phyloP scores from a whole-genome alignment of 2,888 invertebrate genomes.

The Listrodromus nycthemerus region DNA sequence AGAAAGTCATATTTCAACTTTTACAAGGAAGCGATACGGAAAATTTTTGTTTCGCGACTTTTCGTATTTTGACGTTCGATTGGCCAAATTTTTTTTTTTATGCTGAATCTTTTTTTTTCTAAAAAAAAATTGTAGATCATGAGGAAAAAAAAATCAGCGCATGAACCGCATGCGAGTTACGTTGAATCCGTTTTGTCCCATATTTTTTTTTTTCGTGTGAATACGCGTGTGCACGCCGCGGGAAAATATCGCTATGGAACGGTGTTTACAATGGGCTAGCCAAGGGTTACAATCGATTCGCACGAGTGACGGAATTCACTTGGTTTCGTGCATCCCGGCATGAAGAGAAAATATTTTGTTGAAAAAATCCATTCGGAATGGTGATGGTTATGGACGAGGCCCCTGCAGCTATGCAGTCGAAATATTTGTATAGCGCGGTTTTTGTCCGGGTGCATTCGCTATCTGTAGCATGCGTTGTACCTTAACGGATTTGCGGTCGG shows the following conservation, averaged over 20 bases:
- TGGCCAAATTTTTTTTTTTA: no score
- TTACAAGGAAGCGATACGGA: no score
- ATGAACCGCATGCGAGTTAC: not conserved
- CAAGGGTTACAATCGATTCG: not conserved
- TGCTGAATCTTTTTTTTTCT: no score
- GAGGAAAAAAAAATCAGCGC: not conserved
- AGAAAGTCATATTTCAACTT: no score
- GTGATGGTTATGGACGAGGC: constrained; percentile 34
- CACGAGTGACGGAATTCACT: not conserved
- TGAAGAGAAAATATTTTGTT: constrained; percentile 22
- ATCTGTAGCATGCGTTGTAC: not conserved
- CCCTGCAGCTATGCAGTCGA: not conserved
- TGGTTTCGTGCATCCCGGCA: constrained; percentile 8
- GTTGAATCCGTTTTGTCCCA: not conserved
- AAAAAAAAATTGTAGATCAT: not conserved
- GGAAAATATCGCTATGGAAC: not conserved
- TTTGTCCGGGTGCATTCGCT: not conserved
- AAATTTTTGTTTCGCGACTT: no score
- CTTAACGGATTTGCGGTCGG: constrained; percentile 8
- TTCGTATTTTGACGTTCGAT: no score
- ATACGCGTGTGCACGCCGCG: not conserved
- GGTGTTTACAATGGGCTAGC: not conserved
- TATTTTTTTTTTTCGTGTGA: not conserved
- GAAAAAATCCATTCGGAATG: constrained; percentile 39
- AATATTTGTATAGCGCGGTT: constrained; percentile 12